These are phyloP conservation scores for Eurois occulta DNA, from an alignment of 2,888 invertebrate genomes.

Conservation along the genomic window DNA sequence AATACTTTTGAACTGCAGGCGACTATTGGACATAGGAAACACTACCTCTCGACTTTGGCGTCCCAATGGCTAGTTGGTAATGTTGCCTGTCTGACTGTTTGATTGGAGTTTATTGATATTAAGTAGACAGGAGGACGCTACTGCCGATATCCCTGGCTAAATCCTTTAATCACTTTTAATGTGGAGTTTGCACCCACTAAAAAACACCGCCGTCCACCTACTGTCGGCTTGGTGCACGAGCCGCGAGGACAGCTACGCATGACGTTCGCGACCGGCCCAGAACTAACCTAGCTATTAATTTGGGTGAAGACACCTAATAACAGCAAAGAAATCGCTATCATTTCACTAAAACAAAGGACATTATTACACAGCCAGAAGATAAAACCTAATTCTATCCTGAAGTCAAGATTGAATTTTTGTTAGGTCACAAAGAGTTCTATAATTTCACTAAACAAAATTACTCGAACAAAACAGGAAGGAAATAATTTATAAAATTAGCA, in stretches of 20 bases:
- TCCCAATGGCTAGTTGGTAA: not conserved
- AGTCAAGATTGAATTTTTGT: not conserved
- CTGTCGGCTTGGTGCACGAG: too few relatives aligned
- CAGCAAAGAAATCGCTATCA: not conserved
- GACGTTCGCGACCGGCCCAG: too few relatives aligned
- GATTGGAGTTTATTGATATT: not conserved
- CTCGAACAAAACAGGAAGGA: not conserved
- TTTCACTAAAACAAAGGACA: not conserved
- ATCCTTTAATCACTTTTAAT: not conserved
- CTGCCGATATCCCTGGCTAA: not conserved
- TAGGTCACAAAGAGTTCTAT: not conserved
- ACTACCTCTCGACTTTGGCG: too few relatives aligned
- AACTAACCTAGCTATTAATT: not conserved
- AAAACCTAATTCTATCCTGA: not conserved
- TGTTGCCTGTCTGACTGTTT: not conserved
- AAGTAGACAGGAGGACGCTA: not conserved
- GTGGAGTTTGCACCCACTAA: too few relatives aligned
- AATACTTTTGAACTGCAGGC: too few relatives aligned
- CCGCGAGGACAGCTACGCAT: too few relatives aligned
- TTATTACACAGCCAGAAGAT: not conserved
- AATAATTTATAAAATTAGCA: constrained; percentile 34
- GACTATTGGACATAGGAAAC: not conserved
- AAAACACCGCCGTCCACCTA: too few relatives aligned
- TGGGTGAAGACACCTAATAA: not conserved
- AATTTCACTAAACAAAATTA: constrained; percentile 8